Evolutionary conservation across 2,113 vertebrate species (phyloP).

Genomic region (Bettongia penicillata): DNA sequence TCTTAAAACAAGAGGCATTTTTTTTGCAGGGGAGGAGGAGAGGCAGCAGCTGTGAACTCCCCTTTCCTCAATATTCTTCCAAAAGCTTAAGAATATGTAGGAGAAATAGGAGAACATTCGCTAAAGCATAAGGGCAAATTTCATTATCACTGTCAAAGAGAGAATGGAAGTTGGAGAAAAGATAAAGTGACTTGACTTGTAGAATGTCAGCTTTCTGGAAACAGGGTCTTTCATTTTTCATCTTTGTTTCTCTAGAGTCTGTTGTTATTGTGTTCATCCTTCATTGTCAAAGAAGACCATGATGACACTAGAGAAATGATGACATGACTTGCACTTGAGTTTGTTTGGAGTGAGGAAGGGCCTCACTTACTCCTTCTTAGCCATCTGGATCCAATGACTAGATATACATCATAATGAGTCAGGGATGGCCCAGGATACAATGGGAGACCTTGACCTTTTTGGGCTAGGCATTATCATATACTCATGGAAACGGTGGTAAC

Average conservation of each 20-base stretch:
- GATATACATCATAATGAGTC: no score
- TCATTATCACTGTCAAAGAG: background rate
- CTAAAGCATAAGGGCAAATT: background rate
- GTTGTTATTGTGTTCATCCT: no score
- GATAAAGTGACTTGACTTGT: background rate
- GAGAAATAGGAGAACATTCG: background rate
- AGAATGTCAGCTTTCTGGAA: background rate
- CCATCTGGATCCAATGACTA: no score
- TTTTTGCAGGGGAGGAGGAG: background rate
- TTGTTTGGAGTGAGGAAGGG: no score
- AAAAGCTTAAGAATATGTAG: background rate
- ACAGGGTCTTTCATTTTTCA: background rate
- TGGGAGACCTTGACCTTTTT: no score
- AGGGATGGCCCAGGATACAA: no score
- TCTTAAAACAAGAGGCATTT: slow-evolving; percentile 59
- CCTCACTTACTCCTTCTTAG: no score
- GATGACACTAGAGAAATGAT: no score
- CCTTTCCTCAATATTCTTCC: background rate
- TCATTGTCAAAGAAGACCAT: no score
- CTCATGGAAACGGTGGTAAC: no score
- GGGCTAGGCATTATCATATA: no score
- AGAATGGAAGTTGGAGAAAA: background rate
- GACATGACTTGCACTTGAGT: no score
- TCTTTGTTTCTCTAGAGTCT: background rate
- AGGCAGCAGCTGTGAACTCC: background rate